phyloP scores from a whole-genome alignment of 2,113 vertebrate species.

The Coptodon rendalli region DNA sequence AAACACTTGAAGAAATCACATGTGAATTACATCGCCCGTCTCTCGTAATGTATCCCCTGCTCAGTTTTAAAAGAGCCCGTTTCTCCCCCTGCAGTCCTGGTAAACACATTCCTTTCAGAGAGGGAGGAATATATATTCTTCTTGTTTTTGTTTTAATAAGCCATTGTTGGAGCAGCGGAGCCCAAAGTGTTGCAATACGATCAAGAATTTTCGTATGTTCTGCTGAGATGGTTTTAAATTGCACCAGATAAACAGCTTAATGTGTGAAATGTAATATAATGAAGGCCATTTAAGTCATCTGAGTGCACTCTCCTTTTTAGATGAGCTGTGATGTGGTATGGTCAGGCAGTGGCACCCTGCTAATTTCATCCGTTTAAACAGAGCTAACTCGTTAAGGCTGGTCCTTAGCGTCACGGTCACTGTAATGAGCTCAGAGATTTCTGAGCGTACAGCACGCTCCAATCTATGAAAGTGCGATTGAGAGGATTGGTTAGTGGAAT shows the following conservation, averaged over 20 bases:
- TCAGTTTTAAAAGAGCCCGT: not conserved
- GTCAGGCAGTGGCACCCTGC: conserved; percentile 10
- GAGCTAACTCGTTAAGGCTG: conserved; percentile 40
- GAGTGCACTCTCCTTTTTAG: conserved; percentile 2
- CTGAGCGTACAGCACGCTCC: not conserved
- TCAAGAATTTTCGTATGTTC: not conserved
- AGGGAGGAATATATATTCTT: not conserved
- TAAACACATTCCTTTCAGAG: not conserved
- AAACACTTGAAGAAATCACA: conserved; percentile 9
- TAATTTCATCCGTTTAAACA: conserved; percentile 44
- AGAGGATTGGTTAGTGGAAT: not conserved
- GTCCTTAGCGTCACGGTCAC: not conserved
- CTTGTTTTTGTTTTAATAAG: not conserved
- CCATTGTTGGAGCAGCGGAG: not conserved
- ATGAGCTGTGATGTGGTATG: conserved; percentile 10
- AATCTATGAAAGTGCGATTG: not conserved
- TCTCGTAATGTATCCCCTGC: not conserved
- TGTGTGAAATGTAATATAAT: conserved; percentile 7
- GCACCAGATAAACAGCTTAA: not conserved
- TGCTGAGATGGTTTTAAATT: not conserved
- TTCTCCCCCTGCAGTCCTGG: not conserved
- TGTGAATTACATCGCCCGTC: not conserved
- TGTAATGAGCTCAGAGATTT: conserved; percentile 53
- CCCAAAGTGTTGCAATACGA: not conserved
- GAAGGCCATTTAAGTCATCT: conserved; percentile 1